A percentile compares a stretch with the other conserved stretches of the same genome.
These are phyloP conservation scores for Dicerorhinus sumatrensis DNA, from an alignment of 2,113 vertebrate species.

Conservation along the genomic window DNA sequence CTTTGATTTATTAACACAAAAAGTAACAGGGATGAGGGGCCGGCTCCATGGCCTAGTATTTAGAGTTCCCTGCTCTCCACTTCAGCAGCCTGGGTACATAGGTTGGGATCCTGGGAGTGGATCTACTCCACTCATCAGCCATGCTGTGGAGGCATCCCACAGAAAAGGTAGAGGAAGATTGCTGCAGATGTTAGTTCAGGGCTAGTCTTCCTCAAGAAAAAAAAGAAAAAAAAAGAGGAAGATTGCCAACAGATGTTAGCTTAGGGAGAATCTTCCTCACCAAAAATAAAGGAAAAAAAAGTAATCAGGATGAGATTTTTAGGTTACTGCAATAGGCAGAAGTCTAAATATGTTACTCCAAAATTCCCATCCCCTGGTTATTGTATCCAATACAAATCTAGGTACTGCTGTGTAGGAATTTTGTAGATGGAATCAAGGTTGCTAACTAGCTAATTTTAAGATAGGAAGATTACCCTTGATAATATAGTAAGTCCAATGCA, in stretches of 20 bases:
- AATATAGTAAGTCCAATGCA: neutral
- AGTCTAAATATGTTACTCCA: neutral
- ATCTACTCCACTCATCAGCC: too few relatives aligned
- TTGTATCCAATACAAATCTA: neutral
- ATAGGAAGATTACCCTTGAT: neutral
- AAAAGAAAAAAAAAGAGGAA: too few relatives aligned
- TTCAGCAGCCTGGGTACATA: too few relatives aligned
- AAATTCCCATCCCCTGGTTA: neutral
- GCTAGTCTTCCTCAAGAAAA: too few relatives aligned
- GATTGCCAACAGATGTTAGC: too few relatives aligned
- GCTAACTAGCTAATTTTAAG: neutral
- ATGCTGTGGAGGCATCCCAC: too few relatives aligned
- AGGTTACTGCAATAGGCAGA: neutral
- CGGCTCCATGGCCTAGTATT: too few relatives aligned
- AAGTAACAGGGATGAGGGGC: neutral
- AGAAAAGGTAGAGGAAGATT: too few relatives aligned
- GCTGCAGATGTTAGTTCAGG: too few relatives aligned
- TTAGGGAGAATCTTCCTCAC: too few relatives aligned
- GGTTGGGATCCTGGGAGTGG: too few relatives aligned
- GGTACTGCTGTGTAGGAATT: neutral
- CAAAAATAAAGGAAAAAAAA: neutral
- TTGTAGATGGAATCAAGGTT: neutral
- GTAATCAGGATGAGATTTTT: neutral
- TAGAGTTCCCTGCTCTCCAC: too few relatives aligned
- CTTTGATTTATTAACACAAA: slow-evolving; percentile 2